Percentiles rank a stretch among this genome's conserved stretches.
Evolutionary conservation across 2,113 vertebrate genomes (phyloP).

Genomic region (Tachuris rubrigastra): DNA sequence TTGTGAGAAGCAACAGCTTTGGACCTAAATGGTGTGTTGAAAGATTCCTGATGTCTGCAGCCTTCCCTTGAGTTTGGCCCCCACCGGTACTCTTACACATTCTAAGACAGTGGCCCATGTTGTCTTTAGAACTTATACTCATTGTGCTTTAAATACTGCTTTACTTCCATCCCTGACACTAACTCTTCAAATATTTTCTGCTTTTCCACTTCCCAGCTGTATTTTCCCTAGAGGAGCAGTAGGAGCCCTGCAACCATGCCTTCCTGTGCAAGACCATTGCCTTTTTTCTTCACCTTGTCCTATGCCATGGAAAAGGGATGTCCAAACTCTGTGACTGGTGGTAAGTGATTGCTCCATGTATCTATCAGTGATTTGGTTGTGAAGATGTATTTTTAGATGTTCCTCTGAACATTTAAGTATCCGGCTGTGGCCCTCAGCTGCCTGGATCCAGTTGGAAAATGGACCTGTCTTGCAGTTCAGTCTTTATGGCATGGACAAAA

Average conservation of each 20-base stretch:
- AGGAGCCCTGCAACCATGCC: background rate
- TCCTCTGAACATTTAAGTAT: background rate
- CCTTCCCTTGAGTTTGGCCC: background rate
- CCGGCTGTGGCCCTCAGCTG: background rate
- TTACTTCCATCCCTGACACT: background rate
- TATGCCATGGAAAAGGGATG: background rate
- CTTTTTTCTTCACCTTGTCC: background rate
- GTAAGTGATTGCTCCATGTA: background rate
- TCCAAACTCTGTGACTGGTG: background rate
- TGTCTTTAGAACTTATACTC: background rate
- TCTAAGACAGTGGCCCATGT: background rate
- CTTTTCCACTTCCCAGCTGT: background rate
- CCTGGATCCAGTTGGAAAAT: background rate
- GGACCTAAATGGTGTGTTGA: background rate
- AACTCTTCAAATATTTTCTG: background rate
- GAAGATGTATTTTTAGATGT: background rate
- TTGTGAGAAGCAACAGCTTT: background rate
- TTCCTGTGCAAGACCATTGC: background rate
- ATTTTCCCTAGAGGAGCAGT: background rate
- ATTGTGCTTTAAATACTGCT: background rate
- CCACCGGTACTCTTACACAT: background rate
- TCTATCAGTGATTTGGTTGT: background rate
- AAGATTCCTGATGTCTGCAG: background rate
- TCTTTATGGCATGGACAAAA: background rate
- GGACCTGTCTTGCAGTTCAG: background rate